phyloP scores from a whole-genome alignment of 2,113 vertebrate genomes.

The Lampris megalopsis region DNA sequence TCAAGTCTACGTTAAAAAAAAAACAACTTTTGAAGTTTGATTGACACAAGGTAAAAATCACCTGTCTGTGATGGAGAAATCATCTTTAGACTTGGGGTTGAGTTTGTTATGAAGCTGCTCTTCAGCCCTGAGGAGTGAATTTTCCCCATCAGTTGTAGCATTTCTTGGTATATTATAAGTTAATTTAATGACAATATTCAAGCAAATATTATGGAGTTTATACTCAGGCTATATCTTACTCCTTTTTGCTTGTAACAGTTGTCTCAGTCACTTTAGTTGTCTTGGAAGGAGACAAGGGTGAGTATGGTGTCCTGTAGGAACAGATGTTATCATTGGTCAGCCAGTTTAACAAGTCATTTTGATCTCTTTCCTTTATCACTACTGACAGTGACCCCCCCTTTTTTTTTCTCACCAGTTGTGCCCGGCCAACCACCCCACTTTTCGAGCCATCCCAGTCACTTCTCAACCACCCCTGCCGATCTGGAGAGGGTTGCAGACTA shows the following conservation, averaged over 20 bases:
- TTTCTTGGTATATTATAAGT: neutral
- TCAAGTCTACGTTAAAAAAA: neutral
- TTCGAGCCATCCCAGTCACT: too few relatives aligned
- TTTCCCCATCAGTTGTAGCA: neutral
- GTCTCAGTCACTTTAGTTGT: conserved; percentile 59
- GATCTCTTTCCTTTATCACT: neutral
- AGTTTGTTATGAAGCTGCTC: conserved; percentile 41
- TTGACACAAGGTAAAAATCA: conserved; percentile 22
- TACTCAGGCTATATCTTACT: conserved; percentile 38
- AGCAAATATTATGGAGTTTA: neutral
- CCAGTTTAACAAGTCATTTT: too few relatives aligned
- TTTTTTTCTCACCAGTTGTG: too few relatives aligned
- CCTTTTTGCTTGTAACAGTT: conserved; percentile 32
- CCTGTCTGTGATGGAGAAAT: conserved; percentile 43
- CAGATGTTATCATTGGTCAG: conserved; percentile 9
- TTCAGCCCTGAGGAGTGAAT: conserved; percentile 11
- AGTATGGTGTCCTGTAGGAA: conserved; percentile 42
- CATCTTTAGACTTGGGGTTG: conserved; percentile 17
- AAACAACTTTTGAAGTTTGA: neutral
- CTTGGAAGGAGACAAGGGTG: conserved; percentile 52
- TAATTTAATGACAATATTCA: neutral
- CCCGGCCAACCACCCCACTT: too few relatives aligned
- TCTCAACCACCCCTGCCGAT: too few relatives aligned
- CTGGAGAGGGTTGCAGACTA: too few relatives aligned
- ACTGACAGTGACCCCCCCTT: too few relatives aligned